Base-by-base conservation (phyloP, 2,797 vertebrate species). In the Phoeniculus purpureus region DNA sequence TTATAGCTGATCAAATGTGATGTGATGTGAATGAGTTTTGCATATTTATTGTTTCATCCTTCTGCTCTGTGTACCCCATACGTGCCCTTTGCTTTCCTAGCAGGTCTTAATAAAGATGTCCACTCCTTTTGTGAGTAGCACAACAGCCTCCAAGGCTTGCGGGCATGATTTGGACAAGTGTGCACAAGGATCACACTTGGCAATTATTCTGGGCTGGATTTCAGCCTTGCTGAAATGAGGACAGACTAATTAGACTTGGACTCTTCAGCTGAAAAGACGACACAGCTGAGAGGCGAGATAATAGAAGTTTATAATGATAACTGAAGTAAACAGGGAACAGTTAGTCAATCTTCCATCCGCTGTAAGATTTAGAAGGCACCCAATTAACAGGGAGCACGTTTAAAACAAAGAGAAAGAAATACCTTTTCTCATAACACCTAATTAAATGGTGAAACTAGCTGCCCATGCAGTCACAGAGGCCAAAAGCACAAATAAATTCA, bases 171-270 rank as follows among this genome's bases (percentile, higher is more conserved):
- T 85, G 60, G 52, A 54, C 61, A 58, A 81, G 73, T 15, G 34
- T 61, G 62, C 66, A 87, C 66, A 89, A 76, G 34, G 60, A 83
- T 85, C 1, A 0, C 52, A 32, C 80, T 92, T 85, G 64, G 76
- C 71, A 93, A 85, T 83, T 92, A 87, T 78, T 94, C 72, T 85
- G 87, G 85, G 70, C 34, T 89, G 79, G 79, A 78, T 89, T 93
- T 92, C 85, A 85, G 89, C 60, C 64, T 91, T 76, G 47, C 70
- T 91, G 71, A 92, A 95, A 93, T 79, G 71, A 85, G 79, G 52
- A 81, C 73, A 72, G 76, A 85, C 52, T 96, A 94, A 94, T 94
- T 92, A 92, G 87, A 50, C 68, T 75, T 78, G 68, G 70, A 87
- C 48, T 87, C 70, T 75, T 78, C 31, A 81, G 70, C 55, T 68